Evolutionary conservation across 2,113 vertebrate genomes (phyloP), one percentile per base, ranked within the genome.

Genomic region (Saccopteryx bilineata): DNA sequence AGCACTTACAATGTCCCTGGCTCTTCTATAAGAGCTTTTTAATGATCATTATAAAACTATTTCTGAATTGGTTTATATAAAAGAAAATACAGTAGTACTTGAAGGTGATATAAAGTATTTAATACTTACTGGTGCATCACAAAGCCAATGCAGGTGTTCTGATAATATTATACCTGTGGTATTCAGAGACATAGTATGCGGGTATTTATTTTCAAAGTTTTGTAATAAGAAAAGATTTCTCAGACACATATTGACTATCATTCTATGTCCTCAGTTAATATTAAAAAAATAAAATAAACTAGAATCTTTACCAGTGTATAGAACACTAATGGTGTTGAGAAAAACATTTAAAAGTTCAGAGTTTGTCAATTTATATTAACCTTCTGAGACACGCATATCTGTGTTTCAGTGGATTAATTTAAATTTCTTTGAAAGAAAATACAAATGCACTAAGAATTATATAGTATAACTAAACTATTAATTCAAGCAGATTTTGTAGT

Each of bases 361-460:
- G 28, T 87, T 19, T 69, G 12, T 46, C 80, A 66, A 48, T 87
- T 74, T 92, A 79, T 1, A 71, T 71, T 87, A 76, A 87, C 39
- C 28, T 61, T 91, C 39, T 92, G 26, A 87, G n/a, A 52, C 21
- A 31, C 6, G 79, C 5, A 78, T n/a, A 60, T 90, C 78, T 69
- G 52, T 48, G 7, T 69, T 4, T 80, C 21, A 60, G 52, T 8
- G 24, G 23, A 3, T 74, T 50, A 75, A 69, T 66, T 86, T 87
- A 87, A 72, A 83, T 66, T 81, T 96, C 12, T 71, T 94, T 76
- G 28, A 18, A 94, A 87, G 68, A 96, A 91, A 82, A 61, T 10
- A 72, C 39, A 5, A 72, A 39, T n/a, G 9, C 2, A 21, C 68
- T 85, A 50, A n/a, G 10, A 66, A 86, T 95, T 87, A 74, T 24